phyloP scores from a whole-genome alignment of 2,797 vertebrate genomes.

The Labroides dimidiatus region DNA sequence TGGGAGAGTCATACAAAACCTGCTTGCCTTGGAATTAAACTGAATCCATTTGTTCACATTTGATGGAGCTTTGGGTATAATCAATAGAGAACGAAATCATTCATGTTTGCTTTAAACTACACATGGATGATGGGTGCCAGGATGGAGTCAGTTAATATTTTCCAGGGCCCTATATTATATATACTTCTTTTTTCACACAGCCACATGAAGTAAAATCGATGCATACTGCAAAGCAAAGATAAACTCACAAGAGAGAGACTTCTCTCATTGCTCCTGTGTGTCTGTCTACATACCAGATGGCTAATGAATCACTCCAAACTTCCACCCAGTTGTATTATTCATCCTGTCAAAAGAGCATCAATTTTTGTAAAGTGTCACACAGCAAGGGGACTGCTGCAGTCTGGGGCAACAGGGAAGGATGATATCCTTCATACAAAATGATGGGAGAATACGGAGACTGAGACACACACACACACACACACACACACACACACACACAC shows the following conservation, averaged over 20 bases:
- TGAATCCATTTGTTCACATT: no score
- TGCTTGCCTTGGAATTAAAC: no score
- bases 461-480: constrained; percentile 2
- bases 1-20: no score
- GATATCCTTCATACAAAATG: constrained; percentile 23
- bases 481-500: constrained; percentile 1
- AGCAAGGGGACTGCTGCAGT: constrained; percentile 41
- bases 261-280: constrained; percentile 54
- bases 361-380: constrained; percentile 76
- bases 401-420: constrained; percentile 23
- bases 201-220: constrained; percentile 13
- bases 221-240: constrained; percentile 33
- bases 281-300: constrained; percentile 85
- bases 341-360: constrained; percentile 87
- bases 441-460: constrained; percentile 12
- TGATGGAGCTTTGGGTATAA: neutral
- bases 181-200: constrained; percentile 7
- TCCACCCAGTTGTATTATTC: constrained; percentile 89
- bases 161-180: neutral
- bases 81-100: neutral
- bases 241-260: constrained; percentile 29
- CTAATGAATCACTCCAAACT: constrained; percentile 89
- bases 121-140: constrained; percentile 2
- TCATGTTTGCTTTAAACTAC: neutral
- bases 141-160: neutral